Percentiles rank a stretch among this genome's conserved stretches.
Conservation (phyloP, 2,113 vertebrate species). For the Pholis gunnellus region DNA sequence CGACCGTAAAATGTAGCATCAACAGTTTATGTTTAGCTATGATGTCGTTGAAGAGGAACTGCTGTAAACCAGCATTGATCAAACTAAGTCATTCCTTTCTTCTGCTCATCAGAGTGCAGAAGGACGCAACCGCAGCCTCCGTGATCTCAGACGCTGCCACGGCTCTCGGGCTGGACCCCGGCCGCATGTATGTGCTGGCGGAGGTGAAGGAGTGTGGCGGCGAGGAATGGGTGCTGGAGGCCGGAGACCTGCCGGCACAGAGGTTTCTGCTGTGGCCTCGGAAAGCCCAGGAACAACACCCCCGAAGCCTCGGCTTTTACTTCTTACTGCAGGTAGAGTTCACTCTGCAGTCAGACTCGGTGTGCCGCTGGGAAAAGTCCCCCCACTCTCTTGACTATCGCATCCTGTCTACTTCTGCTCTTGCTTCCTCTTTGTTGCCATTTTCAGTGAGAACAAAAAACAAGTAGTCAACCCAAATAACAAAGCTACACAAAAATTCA, state of each 20-base stretch:
- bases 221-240: constrained; percentile 97
- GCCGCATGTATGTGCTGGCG: constrained; percentile 90
- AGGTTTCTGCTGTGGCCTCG: constrained; percentile 96
- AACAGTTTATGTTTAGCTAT: neutral
- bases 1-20: neutral
- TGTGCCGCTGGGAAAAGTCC: neutral
- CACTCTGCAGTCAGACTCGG: neutral
- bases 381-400: constrained; percentile 8
- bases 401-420: constrained; percentile 20
- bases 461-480: neutral
- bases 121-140: constrained; percentile 90
- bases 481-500: neutral
- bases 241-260: constrained; percentile 92
- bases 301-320: constrained; percentile 91
- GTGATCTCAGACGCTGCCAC: constrained; percentile 88
- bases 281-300: constrained; percentile 92
- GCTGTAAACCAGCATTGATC: neutral
- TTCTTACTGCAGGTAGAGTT: constrained; percentile 89
- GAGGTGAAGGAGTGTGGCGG: constrained; percentile 97
- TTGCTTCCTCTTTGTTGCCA: constrained; percentile 3
- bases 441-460: constrained; percentile 16
- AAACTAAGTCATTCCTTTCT: neutral
- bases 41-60: neutral
- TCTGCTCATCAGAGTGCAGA: constrained; percentile 84
- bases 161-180: constrained; percentile 86